Conservation (phyloP, 2,113 vertebrate species). For the Hyaena hyaena region DNA sequence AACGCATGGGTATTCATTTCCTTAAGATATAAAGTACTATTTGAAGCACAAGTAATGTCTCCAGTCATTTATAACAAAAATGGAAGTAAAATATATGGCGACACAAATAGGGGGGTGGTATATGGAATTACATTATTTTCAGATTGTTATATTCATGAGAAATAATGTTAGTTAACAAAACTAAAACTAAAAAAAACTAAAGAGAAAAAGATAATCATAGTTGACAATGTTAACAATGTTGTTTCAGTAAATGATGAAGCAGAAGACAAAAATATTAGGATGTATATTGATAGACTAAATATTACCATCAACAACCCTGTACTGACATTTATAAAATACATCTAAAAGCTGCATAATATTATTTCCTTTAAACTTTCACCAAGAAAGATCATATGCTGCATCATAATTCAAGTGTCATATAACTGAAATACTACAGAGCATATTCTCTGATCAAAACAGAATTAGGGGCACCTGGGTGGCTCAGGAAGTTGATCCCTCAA, state of each 20-base stretch:
- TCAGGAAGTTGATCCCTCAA: no score
- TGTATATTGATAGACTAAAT: background rate
- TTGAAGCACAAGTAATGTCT: background rate
- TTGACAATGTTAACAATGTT: background rate
- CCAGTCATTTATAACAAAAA: background rate
- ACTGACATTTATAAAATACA: background rate
- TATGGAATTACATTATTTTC: background rate
- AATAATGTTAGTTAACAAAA: background rate
- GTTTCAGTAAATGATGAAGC: background rate
- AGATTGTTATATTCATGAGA: background rate
- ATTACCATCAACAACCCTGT: background rate
- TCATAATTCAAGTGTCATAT: background rate
- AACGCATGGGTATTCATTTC: background rate
- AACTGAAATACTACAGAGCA: background rate
- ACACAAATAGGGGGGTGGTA: background rate
- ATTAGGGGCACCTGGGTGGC: background rate
- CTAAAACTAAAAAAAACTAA: background rate
- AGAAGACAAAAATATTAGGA: background rate
- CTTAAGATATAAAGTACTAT: conserved; percentile 4
- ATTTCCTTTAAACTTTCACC: background rate
- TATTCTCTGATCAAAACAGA: background rate
- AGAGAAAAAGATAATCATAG: background rate
- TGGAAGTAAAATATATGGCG: background rate
- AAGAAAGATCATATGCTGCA: background rate
- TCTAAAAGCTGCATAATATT: background rate